Percentiles rank a stretch among this genome's conserved stretches.
These are phyloP conservation scores for Dione vanillae DNA, from an alignment of 2,888 invertebrate species.

Conservation along the genomic window DNA sequence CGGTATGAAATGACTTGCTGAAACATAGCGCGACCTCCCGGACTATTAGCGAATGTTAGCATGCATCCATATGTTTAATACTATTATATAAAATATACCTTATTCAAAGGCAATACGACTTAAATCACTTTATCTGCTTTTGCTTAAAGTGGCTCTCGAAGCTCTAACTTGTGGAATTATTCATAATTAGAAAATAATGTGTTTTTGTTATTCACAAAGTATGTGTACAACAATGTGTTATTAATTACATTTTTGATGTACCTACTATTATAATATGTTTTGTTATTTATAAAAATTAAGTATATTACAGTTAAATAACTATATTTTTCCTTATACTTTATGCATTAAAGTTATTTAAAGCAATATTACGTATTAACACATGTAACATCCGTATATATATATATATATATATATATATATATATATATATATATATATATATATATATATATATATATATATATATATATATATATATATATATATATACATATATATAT, in stretches of 20 bases:
- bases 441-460: too few species aligned
- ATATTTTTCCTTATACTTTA: background rate
- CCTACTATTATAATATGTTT: background rate
- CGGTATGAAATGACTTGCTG: too few species aligned
- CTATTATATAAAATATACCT: conserved; percentile 12
- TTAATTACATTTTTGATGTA: background rate
- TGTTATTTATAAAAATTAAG: background rate
- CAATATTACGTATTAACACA: background rate
- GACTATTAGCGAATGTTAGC: conserved; percentile 55
- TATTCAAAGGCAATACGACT: background rate
- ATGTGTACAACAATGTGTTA: background rate
- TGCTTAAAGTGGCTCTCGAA: background rate
- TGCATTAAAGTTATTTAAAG: background rate
- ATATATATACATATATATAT: too few species aligned
- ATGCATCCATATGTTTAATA: conserved; percentile 37
- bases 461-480: too few species aligned
- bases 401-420: background rate
- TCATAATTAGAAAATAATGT: conserved; percentile 8
- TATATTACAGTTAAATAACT: background rate
- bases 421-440: too few species aligned
- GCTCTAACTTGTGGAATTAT: background rate
- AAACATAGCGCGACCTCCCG: too few species aligned
- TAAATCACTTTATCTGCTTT: background rate
- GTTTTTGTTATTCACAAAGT: conserved; percentile 9
- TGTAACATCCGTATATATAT: background rate